Percentiles rank a stretch among this genome's conserved stretches.
Evolutionary conservation across 2,888 invertebrate genomes (phyloP).

Genomic region (Strigamia crassipes): DNA sequence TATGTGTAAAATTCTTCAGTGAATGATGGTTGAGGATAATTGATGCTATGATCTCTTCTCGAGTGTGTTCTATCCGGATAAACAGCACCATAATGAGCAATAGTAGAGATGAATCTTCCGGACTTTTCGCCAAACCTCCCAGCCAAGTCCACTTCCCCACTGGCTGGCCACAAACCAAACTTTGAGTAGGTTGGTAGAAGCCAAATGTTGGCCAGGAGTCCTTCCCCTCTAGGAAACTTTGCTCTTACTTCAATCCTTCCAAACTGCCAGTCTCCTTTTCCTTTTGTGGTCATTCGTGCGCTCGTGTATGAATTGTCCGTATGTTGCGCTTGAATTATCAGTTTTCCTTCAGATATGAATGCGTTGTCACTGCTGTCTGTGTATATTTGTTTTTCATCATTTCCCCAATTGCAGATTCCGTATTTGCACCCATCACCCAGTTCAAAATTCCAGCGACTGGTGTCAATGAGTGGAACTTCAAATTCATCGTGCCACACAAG

Average conservation of each 20-base stretch:
- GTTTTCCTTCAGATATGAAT: conserved; percentile 1
- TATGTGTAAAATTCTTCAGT: conserved; percentile 37
- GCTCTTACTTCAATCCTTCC: conserved; percentile 14
- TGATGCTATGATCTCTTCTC: not conserved
- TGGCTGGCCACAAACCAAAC: conserved; percentile 36
- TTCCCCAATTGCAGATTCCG: conserved; percentile 24
- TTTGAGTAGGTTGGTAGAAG: conserved; percentile 11
- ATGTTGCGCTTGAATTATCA: conserved; percentile 20
- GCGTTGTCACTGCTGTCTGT: conserved; percentile 12
- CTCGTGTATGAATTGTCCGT: not conserved
- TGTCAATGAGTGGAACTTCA: not conserved
- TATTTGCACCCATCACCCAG: conserved; percentile 12
- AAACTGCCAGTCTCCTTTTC: conserved; percentile 41
- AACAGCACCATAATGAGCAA: not conserved
- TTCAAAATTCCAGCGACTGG: not conserved
- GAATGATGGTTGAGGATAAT: not conserved
- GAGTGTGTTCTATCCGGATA: not conserved
- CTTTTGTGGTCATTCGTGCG: conserved; percentile 12
- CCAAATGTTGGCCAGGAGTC: conserved; percentile 4
- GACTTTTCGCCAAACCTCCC: not conserved
- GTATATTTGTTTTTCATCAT: conserved; percentile 15
- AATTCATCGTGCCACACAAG: conserved; percentile 39
- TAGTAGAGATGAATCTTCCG: not conserved
- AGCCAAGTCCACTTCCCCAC: conserved; percentile 28
- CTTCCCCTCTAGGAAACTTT: conserved; percentile 6